phyloP scores from a whole-genome alignment of 2,888 invertebrate genomes.

The Drosophila fungiperda region DNA sequence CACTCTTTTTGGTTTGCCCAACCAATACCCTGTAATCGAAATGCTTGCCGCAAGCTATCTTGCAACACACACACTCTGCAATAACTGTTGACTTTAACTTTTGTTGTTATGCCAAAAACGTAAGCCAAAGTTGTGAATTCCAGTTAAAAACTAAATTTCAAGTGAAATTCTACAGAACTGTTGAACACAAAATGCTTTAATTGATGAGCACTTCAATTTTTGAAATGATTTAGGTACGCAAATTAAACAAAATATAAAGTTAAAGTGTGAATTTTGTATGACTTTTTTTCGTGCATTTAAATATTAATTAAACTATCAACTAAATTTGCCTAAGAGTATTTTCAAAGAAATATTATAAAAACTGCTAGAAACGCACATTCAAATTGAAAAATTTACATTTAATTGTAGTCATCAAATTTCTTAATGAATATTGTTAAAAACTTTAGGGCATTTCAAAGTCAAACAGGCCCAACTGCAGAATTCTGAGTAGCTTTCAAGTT shows the following conservation, averaged over 20 bases:
- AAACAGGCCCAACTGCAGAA: not conserved
- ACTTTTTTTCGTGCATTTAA: not conserved
- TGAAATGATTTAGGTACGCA: not conserved
- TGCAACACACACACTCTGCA: not conserved
- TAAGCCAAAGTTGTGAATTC: constrained; percentile 1
- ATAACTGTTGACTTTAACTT: not conserved
- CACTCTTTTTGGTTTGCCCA: constrained; percentile 14
- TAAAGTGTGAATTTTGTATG: not conserved
- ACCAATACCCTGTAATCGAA: constrained; percentile 40
- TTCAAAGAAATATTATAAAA: no score
- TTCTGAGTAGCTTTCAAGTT: constrained; percentile 24
- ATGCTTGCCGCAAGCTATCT: not conserved
- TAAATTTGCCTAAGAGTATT: not conserved
- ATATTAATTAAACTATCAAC: not conserved
- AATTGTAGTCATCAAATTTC: not conserved
- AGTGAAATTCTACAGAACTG: not conserved
- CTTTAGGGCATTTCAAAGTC: constrained; percentile 21
- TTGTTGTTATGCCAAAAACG: not conserved
- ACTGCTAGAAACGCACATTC: not conserved
- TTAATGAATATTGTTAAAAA: not conserved
- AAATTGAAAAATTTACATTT: not conserved
- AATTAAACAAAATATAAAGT: not conserved
- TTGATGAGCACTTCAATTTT: not conserved
- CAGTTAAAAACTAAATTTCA: not conserved
- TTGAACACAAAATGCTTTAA: not conserved